These are phyloP conservation scores for Linnaemya vulpina DNA, from an alignment of 2,888 invertebrate genomes.

Conservation along the genomic window DNA sequence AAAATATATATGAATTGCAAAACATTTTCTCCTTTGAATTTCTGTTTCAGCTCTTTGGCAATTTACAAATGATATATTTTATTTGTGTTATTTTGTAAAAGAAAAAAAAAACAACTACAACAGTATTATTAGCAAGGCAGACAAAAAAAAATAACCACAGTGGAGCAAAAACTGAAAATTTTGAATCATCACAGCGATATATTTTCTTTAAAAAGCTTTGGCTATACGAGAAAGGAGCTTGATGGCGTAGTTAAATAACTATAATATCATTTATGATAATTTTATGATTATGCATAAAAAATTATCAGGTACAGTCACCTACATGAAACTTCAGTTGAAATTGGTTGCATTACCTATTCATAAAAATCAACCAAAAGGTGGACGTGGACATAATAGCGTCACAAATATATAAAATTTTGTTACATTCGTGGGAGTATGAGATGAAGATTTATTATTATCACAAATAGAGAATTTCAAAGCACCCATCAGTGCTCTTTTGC, in stretches of 20 bases:
- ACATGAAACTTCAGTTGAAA: no score
- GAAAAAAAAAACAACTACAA: constrained; percentile 4
- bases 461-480: neutral
- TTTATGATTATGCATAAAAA: no score
- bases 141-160: constrained; percentile 1
- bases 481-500: neutral
- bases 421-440: no score
- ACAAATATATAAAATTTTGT: neutral
- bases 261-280: no score
- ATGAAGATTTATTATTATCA: neutral
- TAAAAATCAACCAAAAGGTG: no score
- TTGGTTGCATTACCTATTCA: no score
- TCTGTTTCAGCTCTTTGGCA: constrained; percentile 23
- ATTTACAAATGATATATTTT: neutral
- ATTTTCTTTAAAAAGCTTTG: no score
- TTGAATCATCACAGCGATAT: neutral
- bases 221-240: no score
- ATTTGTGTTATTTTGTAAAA: constrained; percentile 25
- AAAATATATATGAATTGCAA: constrained; percentile 43
- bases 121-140: neutral
- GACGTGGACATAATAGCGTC: neutral
- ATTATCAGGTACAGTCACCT: no score
- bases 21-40: constrained; percentile 32
- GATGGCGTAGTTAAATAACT: no score
- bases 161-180: neutral